Base-by-base conservation (phyloP, 1,140 invertebrate species). In the Eupeodes corollae region DNA sequence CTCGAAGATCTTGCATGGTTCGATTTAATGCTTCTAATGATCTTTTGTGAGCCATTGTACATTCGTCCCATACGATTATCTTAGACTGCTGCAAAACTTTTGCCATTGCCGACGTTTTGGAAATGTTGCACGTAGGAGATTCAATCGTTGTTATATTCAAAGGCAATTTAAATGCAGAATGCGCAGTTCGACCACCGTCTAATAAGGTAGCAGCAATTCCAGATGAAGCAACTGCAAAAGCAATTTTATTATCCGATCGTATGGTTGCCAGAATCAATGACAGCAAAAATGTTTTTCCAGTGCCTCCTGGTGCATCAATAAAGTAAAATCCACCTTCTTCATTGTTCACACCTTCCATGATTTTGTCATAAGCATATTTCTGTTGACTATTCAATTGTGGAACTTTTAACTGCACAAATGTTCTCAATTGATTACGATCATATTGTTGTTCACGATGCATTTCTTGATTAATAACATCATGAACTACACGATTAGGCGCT, bases 341-440 rank as follows among this genome's bases (percentile, higher is more conserved):
- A 54, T 56, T 55, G 49, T 52, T 52, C 6, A 62, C 52, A 42
- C 43, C 56, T 48, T 63, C 48, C 30, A 75, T 56, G 3, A 74
- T 50, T 34, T 65, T 72, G 46, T 69, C 56, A 46, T 61, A 67
- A 12, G 47, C 56, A 42, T 46, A 30, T 39, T 46, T 58, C 52
- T 69, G 68, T 46, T 70, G 35, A 3, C 26, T 13, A 52, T 59
- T 61, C 46, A 69, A 57, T 39, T 50, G 51, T 0, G 56, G 52
- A 49, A 65, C 46, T 56, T 63, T 68, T 53, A 12, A 52, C 55
- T 56, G 51, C 47, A 68, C 50, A 55, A 30, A 19, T 53, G 37
- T 18, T 9, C 38, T 16, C 51, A 61, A 52, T 55, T 50, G 42
- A 8, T 54, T 44, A 12, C 30, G 37, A 50, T 61, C 47, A 31